Conservation (phyloP, 2,888 invertebrate species). For the Drosophila falleni region DNA sequence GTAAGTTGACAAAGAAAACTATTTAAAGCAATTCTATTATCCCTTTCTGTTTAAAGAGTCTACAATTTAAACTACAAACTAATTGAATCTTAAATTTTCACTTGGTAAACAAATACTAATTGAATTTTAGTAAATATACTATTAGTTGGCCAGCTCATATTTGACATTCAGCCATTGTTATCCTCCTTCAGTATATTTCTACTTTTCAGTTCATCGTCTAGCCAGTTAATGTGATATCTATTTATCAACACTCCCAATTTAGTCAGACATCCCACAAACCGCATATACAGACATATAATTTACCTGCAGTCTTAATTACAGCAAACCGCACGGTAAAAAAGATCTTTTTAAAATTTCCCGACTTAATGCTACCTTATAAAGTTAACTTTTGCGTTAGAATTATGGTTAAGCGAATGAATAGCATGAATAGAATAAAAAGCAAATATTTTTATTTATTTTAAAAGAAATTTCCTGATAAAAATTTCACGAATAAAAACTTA, state of each 20-base stretch:
- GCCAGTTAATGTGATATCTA: conserved; percentile 39
- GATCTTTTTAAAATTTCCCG: too few relatives aligned
- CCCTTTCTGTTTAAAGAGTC: background rate
- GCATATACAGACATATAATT: conserved; percentile 18
- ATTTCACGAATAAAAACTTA: too few relatives aligned
- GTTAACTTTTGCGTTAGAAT: background rate
- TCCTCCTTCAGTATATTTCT: background rate
- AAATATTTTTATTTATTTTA: too few relatives aligned
- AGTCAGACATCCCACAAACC: conserved; percentile 24
- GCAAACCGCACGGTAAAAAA: conserved; percentile 31
- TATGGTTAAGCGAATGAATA: too few relatives aligned
- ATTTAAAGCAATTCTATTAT: conserved; percentile 46
- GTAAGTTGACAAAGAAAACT: conserved; percentile 20
- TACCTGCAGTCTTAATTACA: conserved; percentile 58
- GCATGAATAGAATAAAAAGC: too few relatives aligned
- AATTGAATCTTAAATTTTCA: background rate
- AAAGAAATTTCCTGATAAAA: too few relatives aligned
- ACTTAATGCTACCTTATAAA: background rate
- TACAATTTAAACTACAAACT: background rate
- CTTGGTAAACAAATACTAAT: background rate
- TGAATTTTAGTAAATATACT: background rate
- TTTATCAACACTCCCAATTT: conserved; percentile 37
- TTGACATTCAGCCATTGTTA: background rate
- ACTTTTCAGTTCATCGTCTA: conserved; percentile 35
- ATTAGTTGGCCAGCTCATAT: background rate